These are phyloP conservation scores for Drosophila acutilabella DNA, from an alignment of 2,888 invertebrate genomes.

Conservation along the genomic window DNA sequence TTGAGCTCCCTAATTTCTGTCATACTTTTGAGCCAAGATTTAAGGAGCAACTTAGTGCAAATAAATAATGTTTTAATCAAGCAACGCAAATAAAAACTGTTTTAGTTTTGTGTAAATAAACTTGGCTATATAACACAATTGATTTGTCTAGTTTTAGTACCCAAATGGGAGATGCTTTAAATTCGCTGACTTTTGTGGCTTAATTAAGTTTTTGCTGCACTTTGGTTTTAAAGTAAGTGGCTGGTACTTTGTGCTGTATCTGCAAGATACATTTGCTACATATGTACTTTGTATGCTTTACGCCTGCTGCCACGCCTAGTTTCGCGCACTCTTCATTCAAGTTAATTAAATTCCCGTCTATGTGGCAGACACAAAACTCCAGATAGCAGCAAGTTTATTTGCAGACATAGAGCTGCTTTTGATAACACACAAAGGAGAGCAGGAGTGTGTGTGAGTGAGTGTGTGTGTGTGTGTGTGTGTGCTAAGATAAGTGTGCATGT, in stretches of 20 bases:
- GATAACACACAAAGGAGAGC: conserved; percentile 53
- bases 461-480: conserved; percentile 55
- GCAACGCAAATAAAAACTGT: neutral
- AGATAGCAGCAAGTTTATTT: conserved; percentile 73
- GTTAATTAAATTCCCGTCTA: conserved; percentile 78
- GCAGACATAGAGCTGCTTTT: conserved; percentile 62
- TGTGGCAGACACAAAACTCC: conserved; percentile 55
- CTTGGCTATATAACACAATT: neutral
- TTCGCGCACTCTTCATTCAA: conserved; percentile 69
- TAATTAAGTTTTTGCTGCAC: conserved; percentile 8
- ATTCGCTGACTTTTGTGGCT: neutral
- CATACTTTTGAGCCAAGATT: conserved; percentile 39
- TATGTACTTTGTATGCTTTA: conserved; percentile 8
- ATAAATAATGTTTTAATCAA: neutral
- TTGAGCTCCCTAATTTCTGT: conserved; percentile 48
- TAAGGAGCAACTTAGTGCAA: neutral
- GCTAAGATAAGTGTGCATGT: conserved; percentile 66
- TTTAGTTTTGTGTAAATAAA: neutral
- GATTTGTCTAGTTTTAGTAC: neutral
- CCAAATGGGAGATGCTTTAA: too few relatives aligned
- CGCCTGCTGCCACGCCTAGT: conserved; percentile 33
- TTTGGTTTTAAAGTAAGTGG: conserved; percentile 13
- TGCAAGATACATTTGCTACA: conserved; percentile 28
- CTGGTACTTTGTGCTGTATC: conserved; percentile 30
- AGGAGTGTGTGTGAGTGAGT: conserved; percentile 28